A percentile compares a stretch with the other conserved stretches of the same genome.
phyloP scores from a whole-genome alignment of 1,140 invertebrate species.

The Hestina assimilis region DNA sequence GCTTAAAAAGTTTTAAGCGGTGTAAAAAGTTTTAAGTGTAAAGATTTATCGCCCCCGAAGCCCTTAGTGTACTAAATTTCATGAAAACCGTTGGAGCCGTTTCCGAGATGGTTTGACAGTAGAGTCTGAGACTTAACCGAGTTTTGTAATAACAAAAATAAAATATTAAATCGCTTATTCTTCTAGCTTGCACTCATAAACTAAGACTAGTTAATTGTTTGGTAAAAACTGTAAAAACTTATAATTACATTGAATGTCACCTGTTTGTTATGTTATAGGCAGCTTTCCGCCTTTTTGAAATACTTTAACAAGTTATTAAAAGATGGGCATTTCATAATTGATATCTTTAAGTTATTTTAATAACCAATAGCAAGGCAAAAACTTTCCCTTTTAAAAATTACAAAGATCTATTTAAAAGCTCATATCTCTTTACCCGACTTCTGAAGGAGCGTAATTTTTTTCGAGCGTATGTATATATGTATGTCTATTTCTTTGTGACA shows the following conservation, averaged over 20 bases:
- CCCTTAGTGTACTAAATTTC: not conserved
- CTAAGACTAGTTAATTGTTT: not conserved
- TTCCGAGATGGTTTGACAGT: not conserved
- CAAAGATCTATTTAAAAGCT: no score
- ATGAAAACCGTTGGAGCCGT: not conserved
- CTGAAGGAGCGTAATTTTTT: no score
- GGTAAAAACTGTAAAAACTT: conserved; percentile 11
- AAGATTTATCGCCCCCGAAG: not conserved
- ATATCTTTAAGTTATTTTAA: no score
- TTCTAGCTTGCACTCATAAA: not conserved
- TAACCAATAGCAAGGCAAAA: no score
- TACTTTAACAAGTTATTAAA: not conserved
- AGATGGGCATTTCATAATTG: no score
- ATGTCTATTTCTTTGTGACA: no score
- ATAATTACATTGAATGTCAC: conserved; percentile 11
- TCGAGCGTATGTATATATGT: no score
- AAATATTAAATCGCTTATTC: not conserved
- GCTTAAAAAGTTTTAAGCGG: no score
- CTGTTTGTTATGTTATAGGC: conserved; percentile 4
- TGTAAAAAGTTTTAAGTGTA: not conserved
- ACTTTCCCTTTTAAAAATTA: no score
- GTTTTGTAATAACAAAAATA: not conserved
- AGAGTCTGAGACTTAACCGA: not conserved
- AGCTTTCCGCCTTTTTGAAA: conserved; percentile 13
- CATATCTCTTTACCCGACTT: no score